A percentile compares a stretch with the other conserved stretches of the same genome.
These are phyloP conservation scores for Colinus virginianus DNA, from an alignment of 2,113 vertebrate species.

Conservation along the genomic window DNA sequence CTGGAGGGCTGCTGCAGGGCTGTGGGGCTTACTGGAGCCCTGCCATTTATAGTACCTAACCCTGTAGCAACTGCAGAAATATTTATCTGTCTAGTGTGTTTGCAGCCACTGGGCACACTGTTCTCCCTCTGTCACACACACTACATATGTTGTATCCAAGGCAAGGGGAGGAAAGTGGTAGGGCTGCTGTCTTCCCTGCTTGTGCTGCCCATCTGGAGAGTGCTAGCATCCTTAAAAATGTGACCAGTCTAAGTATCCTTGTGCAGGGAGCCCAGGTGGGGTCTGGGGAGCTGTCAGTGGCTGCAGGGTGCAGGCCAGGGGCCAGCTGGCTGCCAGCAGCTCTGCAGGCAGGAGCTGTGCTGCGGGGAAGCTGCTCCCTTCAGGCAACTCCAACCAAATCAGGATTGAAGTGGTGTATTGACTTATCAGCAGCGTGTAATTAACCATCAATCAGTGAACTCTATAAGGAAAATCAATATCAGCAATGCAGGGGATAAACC, in stretches of 20 bases:
- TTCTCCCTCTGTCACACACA: background rate
- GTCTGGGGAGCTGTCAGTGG: background rate
- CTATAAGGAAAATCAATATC: background rate
- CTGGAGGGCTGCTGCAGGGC: slow-evolving; percentile 27
- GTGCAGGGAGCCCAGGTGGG: background rate
- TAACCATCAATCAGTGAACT: slow-evolving; percentile 46
- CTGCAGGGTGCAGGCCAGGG: background rate
- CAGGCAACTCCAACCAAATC: background rate
- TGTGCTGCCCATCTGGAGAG: background rate
- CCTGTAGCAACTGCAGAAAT: slow-evolving; percentile 10
- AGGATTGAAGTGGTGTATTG: background rate
- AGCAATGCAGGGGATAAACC: background rate
- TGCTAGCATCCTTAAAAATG: background rate
- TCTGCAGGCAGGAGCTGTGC: background rate
- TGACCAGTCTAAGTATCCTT: background rate
- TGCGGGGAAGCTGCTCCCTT: background rate
- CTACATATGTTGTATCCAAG: accelerated
- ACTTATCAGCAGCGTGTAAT: slow-evolving; percentile 30
- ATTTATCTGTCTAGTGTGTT: background rate
- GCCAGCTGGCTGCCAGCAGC: background rate
- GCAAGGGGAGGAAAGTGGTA: background rate
- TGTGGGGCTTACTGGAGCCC: background rate
- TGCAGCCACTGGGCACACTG: background rate
- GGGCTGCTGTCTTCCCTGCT: background rate
- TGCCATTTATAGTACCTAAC: slow-evolving; percentile 44